These are phyloP conservation scores for Protonibea diacanthus DNA, from an alignment of 2,797 vertebrate species.

Conservation along the genomic window DNA sequence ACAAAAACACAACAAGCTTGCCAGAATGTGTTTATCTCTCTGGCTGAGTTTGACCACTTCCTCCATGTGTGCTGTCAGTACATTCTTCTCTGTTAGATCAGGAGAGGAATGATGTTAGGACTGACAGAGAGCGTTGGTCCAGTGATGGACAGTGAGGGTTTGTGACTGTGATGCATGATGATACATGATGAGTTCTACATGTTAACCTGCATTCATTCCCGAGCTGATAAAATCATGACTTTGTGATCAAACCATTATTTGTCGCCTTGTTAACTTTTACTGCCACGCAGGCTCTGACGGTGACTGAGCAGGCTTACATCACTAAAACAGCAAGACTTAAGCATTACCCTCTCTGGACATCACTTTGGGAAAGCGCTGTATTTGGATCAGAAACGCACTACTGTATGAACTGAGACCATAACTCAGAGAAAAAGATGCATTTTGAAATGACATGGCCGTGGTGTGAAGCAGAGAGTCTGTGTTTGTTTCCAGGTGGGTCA, in stretches of 20 bases:
- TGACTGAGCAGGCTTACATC: too few relatives aligned
- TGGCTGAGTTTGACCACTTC: too few relatives aligned
- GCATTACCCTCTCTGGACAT: background rate
- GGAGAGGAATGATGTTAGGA: background rate
- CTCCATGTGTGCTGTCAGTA: background rate
- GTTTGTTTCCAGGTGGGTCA: conserved; percentile 87
- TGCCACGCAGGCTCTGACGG: too few relatives aligned
- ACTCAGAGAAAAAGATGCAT: background rate
- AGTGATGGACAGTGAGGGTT: background rate
- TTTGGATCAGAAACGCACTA: background rate
- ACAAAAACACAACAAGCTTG: background rate
- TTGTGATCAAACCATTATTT: background rate
- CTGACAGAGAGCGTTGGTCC: background rate
- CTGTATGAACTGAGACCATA: background rate
- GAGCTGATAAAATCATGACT: background rate
- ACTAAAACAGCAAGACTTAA: too few relatives aligned
- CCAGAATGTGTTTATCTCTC: too few relatives aligned
- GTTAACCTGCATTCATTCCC: background rate
- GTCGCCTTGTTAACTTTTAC: too few relatives aligned
- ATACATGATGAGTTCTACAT: too few relatives aligned
- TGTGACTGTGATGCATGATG: too few relatives aligned
- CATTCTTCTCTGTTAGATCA: background rate
- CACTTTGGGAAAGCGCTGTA: background rate
- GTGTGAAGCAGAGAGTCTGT: background rate
- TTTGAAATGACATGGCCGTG: background rate